These are phyloP conservation scores for Polyodon spathula DNA, from an alignment of 2,113 vertebrate genomes.

Conservation along the genomic window DNA sequence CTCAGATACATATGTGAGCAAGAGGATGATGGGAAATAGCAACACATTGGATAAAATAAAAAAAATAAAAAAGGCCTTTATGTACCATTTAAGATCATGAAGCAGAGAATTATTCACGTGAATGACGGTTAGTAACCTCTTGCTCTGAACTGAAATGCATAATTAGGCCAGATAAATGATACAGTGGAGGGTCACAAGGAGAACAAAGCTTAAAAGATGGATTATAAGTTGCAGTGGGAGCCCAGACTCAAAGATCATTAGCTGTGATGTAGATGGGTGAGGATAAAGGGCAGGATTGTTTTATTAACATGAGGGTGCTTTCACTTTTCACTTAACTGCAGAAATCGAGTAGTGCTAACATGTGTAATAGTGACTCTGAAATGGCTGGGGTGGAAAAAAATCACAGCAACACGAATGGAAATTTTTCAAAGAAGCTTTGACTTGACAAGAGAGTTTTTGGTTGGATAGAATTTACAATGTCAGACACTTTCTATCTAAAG, in stretches of 20 bases:
- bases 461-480: neutral
- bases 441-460: too few relatives aligned
- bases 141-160: neutral
- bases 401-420: too few relatives aligned
- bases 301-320: neutral
- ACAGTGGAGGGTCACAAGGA: neutral
- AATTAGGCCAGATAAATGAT: neutral
- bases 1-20: too few relatives aligned
- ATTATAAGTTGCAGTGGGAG: neutral
- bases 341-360: too few relatives aligned
- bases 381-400: too few relatives aligned
- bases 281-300: neutral
- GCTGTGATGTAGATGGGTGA: neutral
- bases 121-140: neutral
- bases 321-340: neutral
- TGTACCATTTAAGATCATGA: too few relatives aligned
- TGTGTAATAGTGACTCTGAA: too few relatives aligned
- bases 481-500: neutral
- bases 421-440: too few relatives aligned
- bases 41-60: too few relatives aligned
- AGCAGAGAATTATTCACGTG: too few relatives aligned
- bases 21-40: too few relatives aligned
- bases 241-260: neutral
- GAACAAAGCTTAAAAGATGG: neutral
- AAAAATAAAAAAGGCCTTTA: too few relatives aligned